Base-by-base conservation (phyloP, 2,888 invertebrate species). In the Drosophila mayaguana region DNA sequence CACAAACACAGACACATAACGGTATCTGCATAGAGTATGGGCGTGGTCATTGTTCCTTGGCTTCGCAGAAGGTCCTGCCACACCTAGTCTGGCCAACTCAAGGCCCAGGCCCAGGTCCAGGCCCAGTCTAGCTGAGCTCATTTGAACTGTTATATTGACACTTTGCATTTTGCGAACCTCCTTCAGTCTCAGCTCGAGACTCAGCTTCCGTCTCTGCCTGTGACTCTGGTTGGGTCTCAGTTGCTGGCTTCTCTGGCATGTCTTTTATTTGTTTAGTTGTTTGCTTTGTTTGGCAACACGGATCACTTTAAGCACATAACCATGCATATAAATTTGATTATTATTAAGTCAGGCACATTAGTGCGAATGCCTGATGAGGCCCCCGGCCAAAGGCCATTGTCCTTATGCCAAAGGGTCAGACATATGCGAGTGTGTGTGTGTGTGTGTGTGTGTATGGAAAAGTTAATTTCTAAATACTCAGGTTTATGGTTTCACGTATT, bases 301-400 rank as follows among this genome's bases (percentile, higher is more conserved):
- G 72, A 78, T 78, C 75, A 84, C 83, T 83, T 83, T 83, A 85
- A 90, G 86, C 84, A 91, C 91, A 91, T 91, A 91, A 92, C 92
- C 90, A 90, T 91, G 91, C 91, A 90, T 90, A 90, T 90, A 90
- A 90, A 90, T 90, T 91, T 90, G 91, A 90, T 90, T 91, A 91
- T 90, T 90, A 90, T 90, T 90, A 90, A 90, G 89, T 89, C 90
- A 81, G 71, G 82, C 81, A 90, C 90, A 88, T 88, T 90, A 90
- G 87, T 87, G 75, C 60, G 90, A 81, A 88, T 87, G 74, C 80
- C 89, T 90, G 81, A 87, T 88, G 89, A 80, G 72, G 28, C 69
- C 48, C 38, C 36, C 34, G 55, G 46, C 63, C 63, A 43, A 38
- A 42, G 42, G 66, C 70, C 68, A 57, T 64, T 56, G 36, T 67